These are phyloP conservation scores for Neodon shergylaensis DNA, from an alignment of 2,113 vertebrate species.

Conservation along the genomic window DNA sequence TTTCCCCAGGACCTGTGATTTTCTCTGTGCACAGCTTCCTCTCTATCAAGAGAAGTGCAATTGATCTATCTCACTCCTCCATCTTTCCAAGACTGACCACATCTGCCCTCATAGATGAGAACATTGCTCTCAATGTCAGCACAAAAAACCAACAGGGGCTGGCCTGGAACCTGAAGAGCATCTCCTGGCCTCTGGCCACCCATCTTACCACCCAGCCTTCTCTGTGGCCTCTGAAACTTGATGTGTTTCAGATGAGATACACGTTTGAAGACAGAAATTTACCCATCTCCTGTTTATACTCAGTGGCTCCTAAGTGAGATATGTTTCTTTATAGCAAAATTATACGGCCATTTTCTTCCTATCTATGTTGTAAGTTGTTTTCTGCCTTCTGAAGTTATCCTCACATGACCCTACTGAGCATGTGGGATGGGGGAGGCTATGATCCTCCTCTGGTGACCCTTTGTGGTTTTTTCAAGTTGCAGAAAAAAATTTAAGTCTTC, in stretches of 20 bases:
- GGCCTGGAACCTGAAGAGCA: background rate
- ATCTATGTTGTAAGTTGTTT: background rate
- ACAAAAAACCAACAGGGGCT: background rate
- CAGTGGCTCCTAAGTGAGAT: background rate
- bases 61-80: background rate
- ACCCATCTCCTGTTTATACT: background rate
- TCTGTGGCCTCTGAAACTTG: background rate
- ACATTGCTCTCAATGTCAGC: background rate
- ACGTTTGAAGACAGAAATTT: background rate
- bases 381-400: background rate
- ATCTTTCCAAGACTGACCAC: background rate
- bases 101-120: background rate
- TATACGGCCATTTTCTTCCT: background rate
- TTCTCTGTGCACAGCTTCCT: background rate
- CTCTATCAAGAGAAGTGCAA: background rate
- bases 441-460: background rate
- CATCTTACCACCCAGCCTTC: background rate
- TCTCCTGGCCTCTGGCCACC: background rate
- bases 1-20: background rate
- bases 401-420: background rate
- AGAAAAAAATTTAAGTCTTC: slow-evolving; percentile 8
- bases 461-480: background rate
- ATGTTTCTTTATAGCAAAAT: slow-evolving; percentile 22
- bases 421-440: background rate
- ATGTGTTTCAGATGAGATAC: background rate